A percentile compares a stretch with the other conserved stretches of the same genome.
phyloP scores from a whole-genome alignment of 2,797 vertebrate species.

The Enteromius argenteus region DNA sequence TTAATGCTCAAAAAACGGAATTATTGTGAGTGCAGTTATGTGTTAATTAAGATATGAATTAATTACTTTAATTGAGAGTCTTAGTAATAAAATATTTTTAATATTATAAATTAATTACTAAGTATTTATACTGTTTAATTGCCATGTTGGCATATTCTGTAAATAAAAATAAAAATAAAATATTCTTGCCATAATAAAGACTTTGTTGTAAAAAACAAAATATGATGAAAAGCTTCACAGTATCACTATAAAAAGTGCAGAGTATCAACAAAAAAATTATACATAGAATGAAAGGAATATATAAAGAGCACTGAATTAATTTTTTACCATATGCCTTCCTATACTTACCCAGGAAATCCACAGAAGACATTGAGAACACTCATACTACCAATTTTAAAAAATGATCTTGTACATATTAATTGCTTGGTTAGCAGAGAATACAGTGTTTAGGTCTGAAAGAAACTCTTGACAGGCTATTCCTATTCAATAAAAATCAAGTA shows the following conservation, averaged over 20 bases:
- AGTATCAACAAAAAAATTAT: background rate
- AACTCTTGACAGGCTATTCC: background rate
- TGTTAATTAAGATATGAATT: background rate
- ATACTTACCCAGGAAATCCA: background rate
- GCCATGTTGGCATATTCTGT: background rate
- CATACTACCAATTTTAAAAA: background rate
- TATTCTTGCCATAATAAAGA: background rate
- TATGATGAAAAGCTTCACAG: background rate
- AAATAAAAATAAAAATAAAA: background rate
- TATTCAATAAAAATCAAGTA: background rate
- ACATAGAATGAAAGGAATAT: background rate
- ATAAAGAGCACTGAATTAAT: background rate
- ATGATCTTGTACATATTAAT: background rate
- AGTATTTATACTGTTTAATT: background rate
- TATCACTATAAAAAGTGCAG: background rate
- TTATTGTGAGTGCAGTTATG: background rate
- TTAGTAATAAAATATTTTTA: background rate
- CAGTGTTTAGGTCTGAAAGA: background rate
- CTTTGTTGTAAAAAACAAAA: background rate
- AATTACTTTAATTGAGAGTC: background rate
- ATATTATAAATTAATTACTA: background rate
- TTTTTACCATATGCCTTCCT: background rate
- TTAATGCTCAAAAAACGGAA: background rate
- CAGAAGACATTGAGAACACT: background rate
- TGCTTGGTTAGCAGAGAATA: background rate